These are phyloP conservation scores for Cololabis saira DNA, from an alignment of 2,113 vertebrate species.

Conservation along the genomic window DNA sequence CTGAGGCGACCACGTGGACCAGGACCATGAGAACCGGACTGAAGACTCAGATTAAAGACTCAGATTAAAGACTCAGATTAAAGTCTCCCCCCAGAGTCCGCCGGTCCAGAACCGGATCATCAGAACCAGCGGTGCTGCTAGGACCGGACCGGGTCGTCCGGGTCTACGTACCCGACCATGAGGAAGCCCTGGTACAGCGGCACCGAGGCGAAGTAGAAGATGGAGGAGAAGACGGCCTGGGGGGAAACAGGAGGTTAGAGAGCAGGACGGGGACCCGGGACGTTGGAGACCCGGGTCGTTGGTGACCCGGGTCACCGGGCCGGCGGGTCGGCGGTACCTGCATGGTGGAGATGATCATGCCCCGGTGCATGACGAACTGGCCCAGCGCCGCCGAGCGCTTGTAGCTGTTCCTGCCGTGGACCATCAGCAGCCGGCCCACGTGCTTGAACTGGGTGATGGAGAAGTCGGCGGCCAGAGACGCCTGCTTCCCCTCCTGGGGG, in stretches of 20 bases:
- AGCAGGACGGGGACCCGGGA: no score
- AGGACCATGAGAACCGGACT: neutral
- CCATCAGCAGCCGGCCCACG: conserved; percentile 94
- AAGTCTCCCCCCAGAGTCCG: no score
- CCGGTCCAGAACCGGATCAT: no score
- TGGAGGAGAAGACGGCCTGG: conserved; percentile 96
- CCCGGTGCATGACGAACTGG: conserved; percentile 98
- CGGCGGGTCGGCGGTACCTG: conserved; percentile 78
- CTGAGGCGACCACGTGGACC: no score
- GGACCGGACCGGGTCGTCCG: no score
- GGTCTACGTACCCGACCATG: conserved; percentile 97
- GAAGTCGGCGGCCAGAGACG: conserved; percentile 96
- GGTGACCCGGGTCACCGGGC: no score
- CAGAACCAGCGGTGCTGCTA: no score
- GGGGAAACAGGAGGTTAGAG: no score
- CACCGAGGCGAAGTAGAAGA: conserved; percentile 98
- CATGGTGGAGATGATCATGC: conserved; percentile 99
- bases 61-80: no score
- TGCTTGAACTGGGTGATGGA: conserved; percentile 96
- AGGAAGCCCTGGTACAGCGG: conserved; percentile 99
- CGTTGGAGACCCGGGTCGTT: no score
- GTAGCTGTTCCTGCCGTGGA: conserved; percentile 98
- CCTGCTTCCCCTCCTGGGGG: conserved; percentile 93
- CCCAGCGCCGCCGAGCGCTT: conserved; percentile 95
- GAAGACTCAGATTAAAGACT: neutral